Percentiles rank a stretch among this genome's conserved stretches.
These are phyloP conservation scores for Threskiornis aethiopicus DNA, from an alignment of 2,797 vertebrate genomes.

Conservation along the genomic window DNA sequence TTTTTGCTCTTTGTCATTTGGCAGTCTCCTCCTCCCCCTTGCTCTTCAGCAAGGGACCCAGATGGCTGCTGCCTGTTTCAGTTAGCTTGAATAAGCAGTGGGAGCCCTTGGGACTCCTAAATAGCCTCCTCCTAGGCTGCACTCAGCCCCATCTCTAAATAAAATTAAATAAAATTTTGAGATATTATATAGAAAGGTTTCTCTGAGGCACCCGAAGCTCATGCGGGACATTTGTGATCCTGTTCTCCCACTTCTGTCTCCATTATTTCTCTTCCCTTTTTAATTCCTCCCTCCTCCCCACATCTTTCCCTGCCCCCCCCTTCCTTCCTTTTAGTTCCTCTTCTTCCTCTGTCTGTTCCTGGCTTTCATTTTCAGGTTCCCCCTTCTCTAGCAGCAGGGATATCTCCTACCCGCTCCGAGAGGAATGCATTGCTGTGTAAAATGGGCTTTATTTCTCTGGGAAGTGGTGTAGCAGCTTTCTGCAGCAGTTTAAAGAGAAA, in stretches of 20 bases:
- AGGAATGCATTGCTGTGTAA: neutral
- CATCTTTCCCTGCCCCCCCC: fast-evolving
- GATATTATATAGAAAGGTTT: neutral
- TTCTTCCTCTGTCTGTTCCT: neutral
- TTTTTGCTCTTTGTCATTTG: neutral
- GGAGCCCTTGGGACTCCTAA: neutral
- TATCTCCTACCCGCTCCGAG: neutral
- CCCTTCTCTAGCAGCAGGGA: neutral
- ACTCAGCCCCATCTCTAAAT: neutral
- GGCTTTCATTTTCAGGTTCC: neutral
- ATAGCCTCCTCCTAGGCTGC: neutral
- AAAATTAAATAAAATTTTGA: neutral
- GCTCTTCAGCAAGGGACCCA: neutral
- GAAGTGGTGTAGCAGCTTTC: neutral
- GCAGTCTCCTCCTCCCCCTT: neutral
- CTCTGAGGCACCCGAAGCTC: neutral
- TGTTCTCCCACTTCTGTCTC: neutral
- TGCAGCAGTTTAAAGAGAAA: slow-evolving; percentile 11
- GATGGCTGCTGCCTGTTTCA: neutral
- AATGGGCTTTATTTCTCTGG: neutral
- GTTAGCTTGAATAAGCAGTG: neutral
- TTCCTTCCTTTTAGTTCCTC: neutral
- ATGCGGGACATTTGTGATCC: neutral
- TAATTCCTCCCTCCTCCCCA: neutral
- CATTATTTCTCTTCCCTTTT: neutral